These are phyloP conservation scores for Steinernema khuongi DNA, from an alignment of 1,140 invertebrate genomes.

Conservation along the genomic window DNA sequence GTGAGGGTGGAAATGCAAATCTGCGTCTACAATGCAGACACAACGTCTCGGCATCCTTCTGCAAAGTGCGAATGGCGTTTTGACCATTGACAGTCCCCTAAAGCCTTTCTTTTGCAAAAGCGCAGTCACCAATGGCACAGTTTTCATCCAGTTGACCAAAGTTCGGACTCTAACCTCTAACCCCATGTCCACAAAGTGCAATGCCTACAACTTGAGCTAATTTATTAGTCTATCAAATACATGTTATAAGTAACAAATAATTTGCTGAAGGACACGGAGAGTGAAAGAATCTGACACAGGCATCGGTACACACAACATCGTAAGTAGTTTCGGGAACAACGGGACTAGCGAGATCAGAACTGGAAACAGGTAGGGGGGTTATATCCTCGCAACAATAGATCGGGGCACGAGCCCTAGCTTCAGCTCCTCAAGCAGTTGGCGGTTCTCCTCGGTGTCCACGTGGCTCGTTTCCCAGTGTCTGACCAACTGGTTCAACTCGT, in stretches of 20 bases:
- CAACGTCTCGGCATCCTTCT: too few species aligned
- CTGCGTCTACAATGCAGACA: too few species aligned
- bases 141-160: too few species aligned
- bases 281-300: not conserved
- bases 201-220: not conserved
- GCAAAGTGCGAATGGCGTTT: too few species aligned
- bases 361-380: not conserved
- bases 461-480: not conserved
- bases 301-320: not conserved
- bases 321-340: not conserved
- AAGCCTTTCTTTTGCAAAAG: too few species aligned
- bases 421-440: not conserved
- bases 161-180: too few species aligned
- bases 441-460: not conserved
- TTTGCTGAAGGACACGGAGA: not conserved
- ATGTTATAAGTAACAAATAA: not conserved
- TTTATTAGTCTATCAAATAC: not conserved
- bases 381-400: not conserved
- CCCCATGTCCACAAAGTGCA: too few species aligned
- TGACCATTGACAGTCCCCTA: too few species aligned
- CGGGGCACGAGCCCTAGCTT: not conserved
- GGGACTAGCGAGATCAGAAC: slow-evolving; percentile 7
- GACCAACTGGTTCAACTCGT: not conserved
- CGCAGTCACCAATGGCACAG: too few species aligned
- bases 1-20: too few species aligned